phyloP scores from a whole-genome alignment of 2,113 vertebrate genomes.

The Plestiodon gilberti region DNA sequence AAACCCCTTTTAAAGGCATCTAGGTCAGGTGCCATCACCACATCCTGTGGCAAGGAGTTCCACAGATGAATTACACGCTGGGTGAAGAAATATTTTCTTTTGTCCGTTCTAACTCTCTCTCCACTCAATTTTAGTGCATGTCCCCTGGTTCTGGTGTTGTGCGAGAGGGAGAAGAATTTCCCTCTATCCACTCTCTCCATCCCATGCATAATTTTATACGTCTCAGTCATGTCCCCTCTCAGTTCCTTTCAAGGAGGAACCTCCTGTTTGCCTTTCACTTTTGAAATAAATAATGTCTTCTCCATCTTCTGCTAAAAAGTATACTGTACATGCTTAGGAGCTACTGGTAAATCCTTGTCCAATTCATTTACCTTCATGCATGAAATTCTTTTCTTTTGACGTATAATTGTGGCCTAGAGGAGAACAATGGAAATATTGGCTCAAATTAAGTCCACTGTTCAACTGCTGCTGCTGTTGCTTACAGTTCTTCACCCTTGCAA shows the following conservation, averaged over 20 bases:
- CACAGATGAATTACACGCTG: too few relatives aligned
- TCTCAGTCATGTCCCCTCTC: too few relatives aligned
- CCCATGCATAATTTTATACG: too few relatives aligned
- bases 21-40: too few relatives aligned
- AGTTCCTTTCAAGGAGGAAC: not conserved
- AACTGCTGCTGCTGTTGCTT: constrained; percentile 36
- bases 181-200: too few relatives aligned
- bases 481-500: constrained; percentile 30
- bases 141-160: too few relatives aligned
- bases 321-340: not conserved
- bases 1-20: too few relatives aligned
- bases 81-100: too few relatives aligned
- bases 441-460: constrained; percentile 41
- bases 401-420: constrained; percentile 27
- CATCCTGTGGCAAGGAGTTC: too few relatives aligned
- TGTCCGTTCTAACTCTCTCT: too few relatives aligned
- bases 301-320: not conserved
- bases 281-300: not conserved
- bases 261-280: not conserved
- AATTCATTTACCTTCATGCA: constrained; percentile 27
- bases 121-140: too few relatives aligned
- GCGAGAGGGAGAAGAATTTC: too few relatives aligned
- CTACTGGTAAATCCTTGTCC: not conserved
- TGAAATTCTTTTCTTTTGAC: constrained; percentile 38
- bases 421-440: constrained; percentile 9